Conservation (phyloP, 2,888 invertebrate species). For the Cerceris rybyensis region DNA sequence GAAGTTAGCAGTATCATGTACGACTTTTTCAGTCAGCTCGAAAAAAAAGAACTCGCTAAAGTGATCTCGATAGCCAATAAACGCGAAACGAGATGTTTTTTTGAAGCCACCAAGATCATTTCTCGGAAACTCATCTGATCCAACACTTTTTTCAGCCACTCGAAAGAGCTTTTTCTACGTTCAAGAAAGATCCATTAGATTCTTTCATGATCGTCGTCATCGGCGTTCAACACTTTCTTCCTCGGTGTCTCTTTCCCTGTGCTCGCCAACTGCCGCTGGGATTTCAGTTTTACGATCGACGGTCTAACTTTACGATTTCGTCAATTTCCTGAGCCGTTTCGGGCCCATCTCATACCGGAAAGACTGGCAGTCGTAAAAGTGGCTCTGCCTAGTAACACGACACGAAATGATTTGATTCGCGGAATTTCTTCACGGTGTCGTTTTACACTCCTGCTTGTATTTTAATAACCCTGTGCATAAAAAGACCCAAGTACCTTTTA, state of each 20-base stretch:
- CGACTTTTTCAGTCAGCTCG: background rate
- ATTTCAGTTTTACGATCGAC: slow-evolving; percentile 54
- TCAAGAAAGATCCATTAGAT: slow-evolving; percentile 50
- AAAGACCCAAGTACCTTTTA: background rate
- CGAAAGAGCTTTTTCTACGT: slow-evolving; percentile 24
- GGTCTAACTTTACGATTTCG: slow-evolving; percentile 53
- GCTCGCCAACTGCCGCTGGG: slow-evolving; percentile 9
- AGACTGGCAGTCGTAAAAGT: slow-evolving; percentile 35
- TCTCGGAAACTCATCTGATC: slow-evolving; percentile 1
- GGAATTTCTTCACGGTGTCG: background rate
- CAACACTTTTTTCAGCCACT: slow-evolving; percentile 14
- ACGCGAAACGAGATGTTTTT: slow-evolving; percentile 18
- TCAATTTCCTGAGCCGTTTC: slow-evolving; percentile 48
- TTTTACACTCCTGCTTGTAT: background rate
- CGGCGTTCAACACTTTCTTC: slow-evolving; percentile 32
- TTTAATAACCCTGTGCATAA: background rate
- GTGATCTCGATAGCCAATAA: slow-evolving; percentile 33
- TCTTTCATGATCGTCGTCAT: slow-evolving; percentile 34
- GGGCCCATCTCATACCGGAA: slow-evolving; percentile 21
- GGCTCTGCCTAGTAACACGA: background rate
- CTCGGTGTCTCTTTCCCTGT: slow-evolving; percentile 13
- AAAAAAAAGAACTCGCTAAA: slow-evolving; percentile 7
- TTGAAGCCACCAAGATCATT: slow-evolving; percentile 1
- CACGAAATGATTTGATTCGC: slow-evolving; percentile 3
- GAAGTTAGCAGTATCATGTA: background rate